phyloP scores from a whole-genome alignment of 2,888 invertebrate species.

The Nemotelus nigrinus region DNA sequence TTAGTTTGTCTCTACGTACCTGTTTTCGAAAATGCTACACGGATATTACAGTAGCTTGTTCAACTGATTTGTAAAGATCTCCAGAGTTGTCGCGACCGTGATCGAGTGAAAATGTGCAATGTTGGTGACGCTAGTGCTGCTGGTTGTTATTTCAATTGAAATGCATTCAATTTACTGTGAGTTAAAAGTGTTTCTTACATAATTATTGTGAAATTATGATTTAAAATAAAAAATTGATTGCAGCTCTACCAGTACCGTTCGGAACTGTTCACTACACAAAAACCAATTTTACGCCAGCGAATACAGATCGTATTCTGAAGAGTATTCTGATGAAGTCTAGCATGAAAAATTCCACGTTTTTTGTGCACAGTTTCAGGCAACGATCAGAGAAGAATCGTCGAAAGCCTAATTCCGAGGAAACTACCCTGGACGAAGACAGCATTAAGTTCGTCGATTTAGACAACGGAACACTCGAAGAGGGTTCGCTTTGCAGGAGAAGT shows the following conservation, averaged over 20 bases:
- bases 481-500: conserved; percentile 60
- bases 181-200: neutral
- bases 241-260: conserved; percentile 5
- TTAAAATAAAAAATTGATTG: neutral
- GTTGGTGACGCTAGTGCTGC: neutral
- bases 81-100: neutral
- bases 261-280: neutral
- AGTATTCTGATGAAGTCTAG: neutral
- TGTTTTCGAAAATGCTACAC: neutral
- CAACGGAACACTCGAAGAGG: conserved; percentile 53
- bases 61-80: neutral
- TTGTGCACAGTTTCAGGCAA: neutral
- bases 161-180: neutral
- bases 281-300: conserved; percentile 16
- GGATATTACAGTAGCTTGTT: neutral
- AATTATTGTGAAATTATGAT: no score
- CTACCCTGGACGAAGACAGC: neutral
- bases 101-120: neutral
- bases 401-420: neutral
- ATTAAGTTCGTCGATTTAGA: conserved; percentile 25
- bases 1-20: neutral
- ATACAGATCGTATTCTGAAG: neutral
- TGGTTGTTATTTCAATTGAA: neutral
- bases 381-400: neutral
- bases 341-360: neutral